Evolutionary conservation across 2,888 invertebrate species (phyloP).

Genomic region (Idaea biselata): DNA sequence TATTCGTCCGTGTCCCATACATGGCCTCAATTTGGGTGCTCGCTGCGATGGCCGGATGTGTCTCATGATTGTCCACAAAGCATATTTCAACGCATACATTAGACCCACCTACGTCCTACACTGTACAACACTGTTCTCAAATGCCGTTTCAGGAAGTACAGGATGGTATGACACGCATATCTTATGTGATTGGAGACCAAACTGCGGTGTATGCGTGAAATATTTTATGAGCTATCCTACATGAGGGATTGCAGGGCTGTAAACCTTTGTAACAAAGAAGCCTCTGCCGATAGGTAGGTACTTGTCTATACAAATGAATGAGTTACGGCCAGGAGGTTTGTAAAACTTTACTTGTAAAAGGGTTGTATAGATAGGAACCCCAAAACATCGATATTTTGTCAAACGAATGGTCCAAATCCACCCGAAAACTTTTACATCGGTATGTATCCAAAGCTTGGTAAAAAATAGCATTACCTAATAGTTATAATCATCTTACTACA

Average conservation of each 20-base stretch:
- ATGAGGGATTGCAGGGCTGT: slow-evolving; percentile 21
- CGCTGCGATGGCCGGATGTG: slow-evolving; percentile 35
- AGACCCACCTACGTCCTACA: slow-evolving; percentile 21
- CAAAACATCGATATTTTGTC: not conserved
- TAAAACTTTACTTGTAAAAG: not conserved
- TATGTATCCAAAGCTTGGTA: too few species aligned
- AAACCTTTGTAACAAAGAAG: slow-evolving; percentile 28
- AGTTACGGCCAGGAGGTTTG: not conserved
- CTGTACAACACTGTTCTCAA: slow-evolving; percentile 38
- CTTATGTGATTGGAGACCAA: slow-evolving; percentile 31
- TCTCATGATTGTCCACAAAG: slow-evolving; percentile 34
- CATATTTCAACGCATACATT: not conserved
- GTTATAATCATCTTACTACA: too few species aligned
- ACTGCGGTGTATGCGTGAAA: slow-evolving; percentile 22
- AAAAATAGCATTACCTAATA: too few species aligned
- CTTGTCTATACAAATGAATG: not conserved
- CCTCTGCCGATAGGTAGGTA: slow-evolving; percentile 17
- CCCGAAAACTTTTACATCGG: too few species aligned
- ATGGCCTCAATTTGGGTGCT: slow-evolving; percentile 47
- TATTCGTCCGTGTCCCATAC: slow-evolving; percentile 42
- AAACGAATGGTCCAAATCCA: too few species aligned
- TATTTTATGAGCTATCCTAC: slow-evolving; percentile 28
- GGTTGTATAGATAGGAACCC: not conserved
- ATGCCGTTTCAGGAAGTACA: slow-evolving; percentile 33
- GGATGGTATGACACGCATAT: slow-evolving; percentile 31